Evolutionary conservation across 2,113 vertebrate genomes (phyloP).

Genomic region (Notechis scutatus): DNA sequence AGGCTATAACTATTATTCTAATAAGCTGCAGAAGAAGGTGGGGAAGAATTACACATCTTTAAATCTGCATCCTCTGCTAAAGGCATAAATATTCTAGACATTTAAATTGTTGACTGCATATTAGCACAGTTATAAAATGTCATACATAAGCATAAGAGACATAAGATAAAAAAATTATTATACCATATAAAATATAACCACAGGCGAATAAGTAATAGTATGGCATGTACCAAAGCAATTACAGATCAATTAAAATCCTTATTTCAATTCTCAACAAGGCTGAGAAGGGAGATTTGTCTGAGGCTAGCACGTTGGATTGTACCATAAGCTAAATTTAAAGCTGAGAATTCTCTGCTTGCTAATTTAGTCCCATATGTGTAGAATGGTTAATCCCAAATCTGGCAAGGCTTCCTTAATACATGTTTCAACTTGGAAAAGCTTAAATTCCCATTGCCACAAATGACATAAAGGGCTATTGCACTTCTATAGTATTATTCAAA

Average conservation of each 20-base stretch:
- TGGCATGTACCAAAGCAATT: neutral
- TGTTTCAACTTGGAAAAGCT: neutral
- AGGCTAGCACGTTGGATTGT: neutral
- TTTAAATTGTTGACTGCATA: neutral
- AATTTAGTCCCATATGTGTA: neutral
- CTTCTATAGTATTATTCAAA: neutral
- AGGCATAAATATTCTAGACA: neutral
- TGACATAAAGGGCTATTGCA: neutral
- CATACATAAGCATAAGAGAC: neutral
- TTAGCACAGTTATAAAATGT: neutral
- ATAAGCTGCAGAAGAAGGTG: neutral
- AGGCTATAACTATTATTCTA: neutral
- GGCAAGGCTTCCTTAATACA: neutral
- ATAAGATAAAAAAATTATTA: neutral
- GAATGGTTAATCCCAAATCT: neutral
- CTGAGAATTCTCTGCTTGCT: neutral
- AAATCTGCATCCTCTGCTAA: neutral
- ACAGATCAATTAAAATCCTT: neutral
- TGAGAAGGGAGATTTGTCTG: neutral
- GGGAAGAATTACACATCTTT: neutral
- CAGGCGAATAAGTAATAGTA: neutral
- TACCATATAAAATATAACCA: neutral
- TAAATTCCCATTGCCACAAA: neutral
- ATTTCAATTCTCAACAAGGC: neutral
- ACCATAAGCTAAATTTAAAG: neutral